A percentile compares a stretch with the other conserved stretches of the same genome.
Evolutionary conservation across 2,113 vertebrate genomes (phyloP).

Genomic region (Carollia perspicillata): DNA sequence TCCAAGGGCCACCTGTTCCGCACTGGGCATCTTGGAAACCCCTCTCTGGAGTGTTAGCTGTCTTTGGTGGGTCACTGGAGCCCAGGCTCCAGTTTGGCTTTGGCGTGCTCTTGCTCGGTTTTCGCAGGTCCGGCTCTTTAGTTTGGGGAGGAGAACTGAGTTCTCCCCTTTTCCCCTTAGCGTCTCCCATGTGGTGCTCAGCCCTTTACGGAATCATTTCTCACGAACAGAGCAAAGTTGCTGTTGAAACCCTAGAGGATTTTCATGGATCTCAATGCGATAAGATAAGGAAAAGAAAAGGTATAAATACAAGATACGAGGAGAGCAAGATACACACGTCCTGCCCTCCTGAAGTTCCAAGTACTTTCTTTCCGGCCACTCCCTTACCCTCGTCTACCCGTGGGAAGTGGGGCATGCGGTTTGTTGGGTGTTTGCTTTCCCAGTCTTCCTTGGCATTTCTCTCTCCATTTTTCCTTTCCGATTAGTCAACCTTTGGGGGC

Average conservation of each 20-base stretch:
- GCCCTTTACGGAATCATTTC: not conserved
- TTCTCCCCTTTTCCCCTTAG: not conserved
- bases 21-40: not conserved
- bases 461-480: not conserved
- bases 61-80: not conserved
- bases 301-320: not conserved
- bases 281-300: not conserved
- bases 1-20: not conserved
- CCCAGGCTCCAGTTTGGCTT: not conserved
- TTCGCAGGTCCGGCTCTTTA: no score
- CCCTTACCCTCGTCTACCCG: not conserved
- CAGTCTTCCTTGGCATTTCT: not conserved
- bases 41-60: not conserved
- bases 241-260: not conserved
- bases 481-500: not conserved
- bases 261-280: not conserved
- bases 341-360: not conserved
- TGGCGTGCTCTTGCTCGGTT: not conserved
- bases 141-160: not conserved
- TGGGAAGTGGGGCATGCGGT: not conserved
- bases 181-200: not conserved
- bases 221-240: not conserved
- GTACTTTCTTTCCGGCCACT: not conserved
- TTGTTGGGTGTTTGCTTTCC: not conserved
- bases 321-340: not conserved